A percentile compares a stretch with the other conserved stretches of the same genome.
Evolutionary conservation across 2,888 invertebrate species (phyloP).

Genomic region (Anoplius nigerrimus): DNA sequence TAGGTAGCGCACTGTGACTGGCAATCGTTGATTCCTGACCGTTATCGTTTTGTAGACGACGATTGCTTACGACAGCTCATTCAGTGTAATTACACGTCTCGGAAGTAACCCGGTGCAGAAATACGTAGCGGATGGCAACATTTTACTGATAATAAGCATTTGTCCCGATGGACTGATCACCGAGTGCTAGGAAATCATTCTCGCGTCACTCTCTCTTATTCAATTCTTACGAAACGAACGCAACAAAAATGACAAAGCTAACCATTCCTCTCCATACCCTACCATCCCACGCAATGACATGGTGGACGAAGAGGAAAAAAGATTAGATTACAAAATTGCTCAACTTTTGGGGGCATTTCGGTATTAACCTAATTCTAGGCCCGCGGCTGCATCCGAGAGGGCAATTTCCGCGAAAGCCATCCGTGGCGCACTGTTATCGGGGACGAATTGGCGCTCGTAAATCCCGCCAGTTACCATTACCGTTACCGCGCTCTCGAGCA

Average conservation of each 20-base stretch:
- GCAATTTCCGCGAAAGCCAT: slow-evolving; percentile 50
- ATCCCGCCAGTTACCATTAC: slow-evolving; percentile 62
- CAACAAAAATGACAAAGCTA: no score
- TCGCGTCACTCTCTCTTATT: neutral
- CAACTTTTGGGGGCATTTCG: no score
- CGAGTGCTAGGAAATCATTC: neutral
- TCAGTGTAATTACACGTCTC: slow-evolving; percentile 43
- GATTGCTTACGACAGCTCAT: slow-evolving; percentile 42
- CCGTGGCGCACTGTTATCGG: slow-evolving; percentile 38
- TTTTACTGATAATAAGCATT: slow-evolving; percentile 51
- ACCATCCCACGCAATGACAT: neutral
- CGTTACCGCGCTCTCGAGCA: slow-evolving; percentile 56
- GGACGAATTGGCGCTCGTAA: slow-evolving; percentile 57
- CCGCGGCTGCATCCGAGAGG: slow-evolving; percentile 16
- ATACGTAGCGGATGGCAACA: slow-evolving; percentile 26
- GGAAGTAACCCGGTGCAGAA: slow-evolving; percentile 19
- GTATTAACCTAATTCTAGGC: slow-evolving; percentile 1
- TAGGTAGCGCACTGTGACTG: slow-evolving; percentile 13
- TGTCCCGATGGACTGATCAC: slow-evolving; percentile 39
- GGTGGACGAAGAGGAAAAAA: neutral
- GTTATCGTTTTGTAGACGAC: slow-evolving; percentile 25
- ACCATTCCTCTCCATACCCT: neutral
- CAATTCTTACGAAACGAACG: no score
- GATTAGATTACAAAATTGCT: no score
- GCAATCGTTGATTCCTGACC: slow-evolving; percentile 28